Conservation (phyloP, 2,113 vertebrate species). For the Coturnix japonica region DNA sequence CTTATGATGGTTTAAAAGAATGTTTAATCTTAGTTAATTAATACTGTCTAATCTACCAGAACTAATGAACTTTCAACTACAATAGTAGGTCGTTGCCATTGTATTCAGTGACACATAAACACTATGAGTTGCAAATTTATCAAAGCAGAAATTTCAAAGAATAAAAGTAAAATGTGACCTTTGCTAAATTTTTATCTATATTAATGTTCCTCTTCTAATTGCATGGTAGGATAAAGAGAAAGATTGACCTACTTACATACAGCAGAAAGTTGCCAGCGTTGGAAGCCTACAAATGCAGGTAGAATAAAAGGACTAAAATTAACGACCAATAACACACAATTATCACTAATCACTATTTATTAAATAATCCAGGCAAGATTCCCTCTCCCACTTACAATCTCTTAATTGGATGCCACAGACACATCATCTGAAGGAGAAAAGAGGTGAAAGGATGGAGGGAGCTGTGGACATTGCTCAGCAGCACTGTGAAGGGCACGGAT, state of each 20-base stretch:
- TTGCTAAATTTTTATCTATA: background rate
- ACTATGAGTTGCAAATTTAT: background rate
- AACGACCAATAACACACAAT: background rate
- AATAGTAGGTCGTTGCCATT: background rate
- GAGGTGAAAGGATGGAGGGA: background rate
- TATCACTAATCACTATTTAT: conserved; percentile 36
- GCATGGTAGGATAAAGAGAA: background rate
- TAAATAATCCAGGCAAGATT: background rate
- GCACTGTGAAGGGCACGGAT: background rate
- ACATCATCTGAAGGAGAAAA: background rate
- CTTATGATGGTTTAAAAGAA: conserved; percentile 32
- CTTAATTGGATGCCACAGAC: rapidly evolving
- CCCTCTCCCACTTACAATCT: background rate
- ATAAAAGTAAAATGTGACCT: background rate
- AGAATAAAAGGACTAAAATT: conserved; percentile 36
- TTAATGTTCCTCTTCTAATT: conserved; percentile 16
- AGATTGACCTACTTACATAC: background rate
- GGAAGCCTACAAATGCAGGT: background rate
- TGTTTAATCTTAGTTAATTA: conserved; percentile 68
- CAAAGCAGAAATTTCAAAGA: background rate
- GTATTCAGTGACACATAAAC: background rate
- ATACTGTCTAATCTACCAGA: conserved; percentile 49
- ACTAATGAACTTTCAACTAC: conserved; percentile 59
- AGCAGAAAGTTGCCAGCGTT: background rate
- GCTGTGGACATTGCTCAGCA: rapidly evolving